These are phyloP conservation scores for Hydractinia symbiolongicarpus DNA, from an alignment of 30 jellyfish, hydroid and myxozoan species.

Conservation along the genomic window DNA sequence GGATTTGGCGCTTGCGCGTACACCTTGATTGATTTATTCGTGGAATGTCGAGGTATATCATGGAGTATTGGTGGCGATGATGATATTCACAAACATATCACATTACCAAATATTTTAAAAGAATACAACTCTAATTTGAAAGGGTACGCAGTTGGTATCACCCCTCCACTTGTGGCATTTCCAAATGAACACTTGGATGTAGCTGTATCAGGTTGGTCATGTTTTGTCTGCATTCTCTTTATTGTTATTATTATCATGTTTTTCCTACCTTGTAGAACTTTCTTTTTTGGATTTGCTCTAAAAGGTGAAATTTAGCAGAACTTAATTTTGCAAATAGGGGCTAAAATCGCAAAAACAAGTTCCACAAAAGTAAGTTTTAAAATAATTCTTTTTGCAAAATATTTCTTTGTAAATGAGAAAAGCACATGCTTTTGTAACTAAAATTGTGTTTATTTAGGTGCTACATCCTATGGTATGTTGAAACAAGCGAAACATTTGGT, in stretches of 20 bases:
- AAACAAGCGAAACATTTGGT: slow-evolving; percentile 66
- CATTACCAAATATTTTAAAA: slow-evolving; percentile 68
- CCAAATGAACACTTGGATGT: slow-evolving; percentile 58
- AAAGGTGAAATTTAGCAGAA: too few species aligned
- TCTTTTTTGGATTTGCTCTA: too few species aligned
- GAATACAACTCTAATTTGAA: slow-evolving; percentile 49
- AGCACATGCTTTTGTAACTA: too few species aligned
- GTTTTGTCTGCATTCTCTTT: background rate
- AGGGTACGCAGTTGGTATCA: slow-evolving; percentile 56
- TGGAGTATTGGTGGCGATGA: slow-evolving; percentile 92
- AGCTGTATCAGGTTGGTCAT: slow-evolving; percentile 77
- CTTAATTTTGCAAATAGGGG: too few species aligned
- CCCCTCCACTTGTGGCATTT: slow-evolving; percentile 45
- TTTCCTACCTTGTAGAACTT: too few species aligned
- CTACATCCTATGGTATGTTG: slow-evolving; percentile 50
- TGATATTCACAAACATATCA: slow-evolving; percentile 33
- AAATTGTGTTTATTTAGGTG: slow-evolving; percentile 35
- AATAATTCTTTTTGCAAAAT: too few species aligned
- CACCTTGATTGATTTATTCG: slow-evolving; percentile 41
- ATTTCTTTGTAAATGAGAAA: too few species aligned
- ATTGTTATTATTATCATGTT: too few species aligned
- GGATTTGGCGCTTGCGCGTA: slow-evolving; percentile 78
- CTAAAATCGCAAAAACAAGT: too few species aligned
- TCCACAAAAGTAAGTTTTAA: too few species aligned
- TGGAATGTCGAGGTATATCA: slow-evolving; percentile 70